phyloP scores from a whole-genome alignment of 37 sponge, comb jelly and placozoan species.

The Amphimedon queenslandica region DNA sequence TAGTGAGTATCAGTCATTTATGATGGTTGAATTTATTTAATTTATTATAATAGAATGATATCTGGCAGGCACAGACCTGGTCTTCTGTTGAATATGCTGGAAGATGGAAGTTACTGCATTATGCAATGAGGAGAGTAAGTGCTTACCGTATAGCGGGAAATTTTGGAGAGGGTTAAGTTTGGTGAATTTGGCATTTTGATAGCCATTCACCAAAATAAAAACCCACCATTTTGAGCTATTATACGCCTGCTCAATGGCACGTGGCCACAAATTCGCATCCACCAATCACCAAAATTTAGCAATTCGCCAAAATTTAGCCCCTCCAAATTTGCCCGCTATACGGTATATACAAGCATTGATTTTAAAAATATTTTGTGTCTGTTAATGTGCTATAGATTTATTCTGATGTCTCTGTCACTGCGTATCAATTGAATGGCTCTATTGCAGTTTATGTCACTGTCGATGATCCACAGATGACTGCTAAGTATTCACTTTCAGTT shows the following conservation, averaged over 20 bases:
- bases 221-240: no score
- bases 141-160: neutral
- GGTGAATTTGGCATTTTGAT: conserved; percentile 73
- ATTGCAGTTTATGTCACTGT: conserved; percentile 64
- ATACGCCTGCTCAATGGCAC: no score
- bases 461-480: conserved; percentile 25
- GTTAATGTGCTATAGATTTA: conserved; percentile 60
- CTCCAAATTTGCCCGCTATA: no score
- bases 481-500: conserved; percentile 13
- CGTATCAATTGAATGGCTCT: conserved; percentile 40
- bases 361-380: no score
- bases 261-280: no score
- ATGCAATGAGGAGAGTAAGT: conserved; percentile 60
- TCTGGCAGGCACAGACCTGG: conserved; percentile 95
- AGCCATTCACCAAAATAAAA: no score
- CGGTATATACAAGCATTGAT: no score
- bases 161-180: conserved; percentile 5
- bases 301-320: no score
- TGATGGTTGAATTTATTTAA: no score
- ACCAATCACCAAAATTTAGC: no score
- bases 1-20: conserved; percentile 64
- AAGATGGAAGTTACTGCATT: conserved; percentile 88
- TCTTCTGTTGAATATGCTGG: conserved; percentile 84
- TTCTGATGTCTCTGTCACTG: conserved; percentile 49
- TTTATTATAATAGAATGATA: conserved; percentile 78